Percentiles rank a stretch among this genome's conserved stretches.
Conservation (phyloP, 2,888 invertebrate genomes). For the Hydrotaea cyrtoneurina region DNA sequence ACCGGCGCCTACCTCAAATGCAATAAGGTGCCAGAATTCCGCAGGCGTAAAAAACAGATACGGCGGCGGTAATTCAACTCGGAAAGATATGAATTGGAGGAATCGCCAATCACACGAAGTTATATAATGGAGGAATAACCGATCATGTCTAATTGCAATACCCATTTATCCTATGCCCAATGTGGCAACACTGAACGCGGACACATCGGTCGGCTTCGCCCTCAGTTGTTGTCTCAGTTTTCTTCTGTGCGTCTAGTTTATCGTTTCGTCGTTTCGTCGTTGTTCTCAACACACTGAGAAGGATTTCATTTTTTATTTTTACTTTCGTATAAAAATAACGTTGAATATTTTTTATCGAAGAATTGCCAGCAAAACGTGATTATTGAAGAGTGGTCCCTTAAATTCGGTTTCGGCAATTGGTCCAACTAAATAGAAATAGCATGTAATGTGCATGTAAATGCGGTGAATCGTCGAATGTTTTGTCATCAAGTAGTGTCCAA, state of each 20-base stretch:
- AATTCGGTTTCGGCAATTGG: conserved; percentile 5
- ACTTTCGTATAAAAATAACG: background rate
- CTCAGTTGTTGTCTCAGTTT: conserved; percentile 57
- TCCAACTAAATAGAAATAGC: conserved; percentile 19
- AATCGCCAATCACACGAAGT: too few species aligned
- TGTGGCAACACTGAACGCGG: too few species aligned
- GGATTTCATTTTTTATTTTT: conserved; percentile 46
- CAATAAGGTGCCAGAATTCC: too few species aligned
- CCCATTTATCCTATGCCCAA: too few species aligned
- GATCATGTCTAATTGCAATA: too few species aligned
- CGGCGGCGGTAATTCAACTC: too few species aligned
- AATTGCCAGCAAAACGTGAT: background rate
- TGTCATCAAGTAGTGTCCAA: conserved; percentile 25
- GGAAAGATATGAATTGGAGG: too few species aligned
- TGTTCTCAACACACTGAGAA: conserved; percentile 54
- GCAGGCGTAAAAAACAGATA: too few species aligned
- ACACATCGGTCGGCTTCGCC: too few species aligned
- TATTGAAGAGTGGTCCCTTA: background rate
- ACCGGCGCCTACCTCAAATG: too few species aligned
- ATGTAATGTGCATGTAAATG: conserved; percentile 27
- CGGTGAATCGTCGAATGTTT: conserved; percentile 39
- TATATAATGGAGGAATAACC: too few species aligned
- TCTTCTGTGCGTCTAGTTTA: conserved; percentile 60
- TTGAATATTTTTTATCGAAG: conserved; percentile 31
- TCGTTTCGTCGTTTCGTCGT: conserved; percentile 54